Evolutionary conservation across 1,140 invertebrate genomes (phyloP), one percentile per base, ranked within the genome.

Genomic region (Aphelinus atriplicis): DNA sequence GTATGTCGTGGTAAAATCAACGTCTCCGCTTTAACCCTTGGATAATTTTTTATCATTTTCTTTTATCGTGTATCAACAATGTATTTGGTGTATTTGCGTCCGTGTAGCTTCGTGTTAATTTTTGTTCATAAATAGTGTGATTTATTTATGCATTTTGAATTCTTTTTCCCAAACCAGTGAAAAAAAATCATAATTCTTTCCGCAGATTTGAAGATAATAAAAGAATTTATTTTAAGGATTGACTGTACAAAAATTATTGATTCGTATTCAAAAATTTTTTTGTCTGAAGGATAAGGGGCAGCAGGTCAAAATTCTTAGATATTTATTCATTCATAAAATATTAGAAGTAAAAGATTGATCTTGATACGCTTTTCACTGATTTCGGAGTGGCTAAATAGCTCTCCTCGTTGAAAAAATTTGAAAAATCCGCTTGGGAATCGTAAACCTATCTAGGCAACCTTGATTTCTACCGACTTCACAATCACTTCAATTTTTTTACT

Each of bases 381-480:
- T 69, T 69, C 58, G 43, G 60, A 69, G 46, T 56, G 53, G 64
- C 66, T 69, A 69, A 55, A 69, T 75, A 69, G 55, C 57, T 58
- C 58, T 69, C 9, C 48, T 69, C 10, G 51, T 56, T 75, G 56
- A 75, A 70, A 75, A 75, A 70, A 66, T 71, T 71, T 58, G 51
- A 71, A 71, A 71, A 71, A 65, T 71, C 66, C 50, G 53, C 62
- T 3, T 60, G 55, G 73, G n/a, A 69, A 75, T 65, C 56, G 48
- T 71, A 71, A 75, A 66, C 62, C 67, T 75, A 66, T 53, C 60
- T 75, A 75, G 73, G 73, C 67, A 75, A 70, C 67, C 60, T 51
- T 75, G 69, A 46, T 70, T 58, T 56, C 50, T 74, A 69, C 45
- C 64, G 45, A 73, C 42, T 55, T 50, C 26, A 55, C 48, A 43